phyloP scores from a whole-genome alignment of 2,888 invertebrate species.

The Eupithecia abbreviata region DNA sequence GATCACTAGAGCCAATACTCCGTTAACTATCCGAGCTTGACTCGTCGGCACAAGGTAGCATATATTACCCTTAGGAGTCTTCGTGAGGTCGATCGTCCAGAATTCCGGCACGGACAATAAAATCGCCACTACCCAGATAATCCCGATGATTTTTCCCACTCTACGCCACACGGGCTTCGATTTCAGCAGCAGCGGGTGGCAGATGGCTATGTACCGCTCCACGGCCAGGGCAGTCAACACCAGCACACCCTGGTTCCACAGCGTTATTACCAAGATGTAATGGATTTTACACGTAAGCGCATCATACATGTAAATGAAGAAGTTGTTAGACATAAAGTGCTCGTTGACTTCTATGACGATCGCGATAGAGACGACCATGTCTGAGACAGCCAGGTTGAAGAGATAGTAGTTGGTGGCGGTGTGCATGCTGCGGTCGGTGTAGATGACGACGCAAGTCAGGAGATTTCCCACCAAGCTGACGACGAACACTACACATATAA shows the following conservation, averaged over 20 bases:
- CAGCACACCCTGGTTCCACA: constrained; percentile 66
- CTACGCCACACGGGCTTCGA: constrained; percentile 56
- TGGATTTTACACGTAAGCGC: constrained; percentile 59
- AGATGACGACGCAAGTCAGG: constrained; percentile 72
- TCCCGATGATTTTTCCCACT: constrained; percentile 58
- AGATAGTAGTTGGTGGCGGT: constrained; percentile 73
- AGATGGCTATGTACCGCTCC: constrained; percentile 66
- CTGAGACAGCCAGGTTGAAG: constrained; percentile 71
- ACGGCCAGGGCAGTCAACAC: constrained; percentile 65
- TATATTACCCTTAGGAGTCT: constrained; percentile 49
- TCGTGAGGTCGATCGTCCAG: constrained; percentile 56
- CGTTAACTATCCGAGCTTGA: constrained; percentile 57
- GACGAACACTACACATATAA: constrained; percentile 54
- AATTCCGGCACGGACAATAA: constrained; percentile 60
- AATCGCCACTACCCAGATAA: constrained; percentile 61
- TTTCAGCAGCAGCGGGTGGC: constrained; percentile 59
- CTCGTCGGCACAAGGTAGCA: constrained; percentile 60
- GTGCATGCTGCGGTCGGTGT: constrained; percentile 69
- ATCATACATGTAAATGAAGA: constrained; percentile 48
- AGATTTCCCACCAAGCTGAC: constrained; percentile 65
- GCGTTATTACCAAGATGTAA: constrained; percentile 55
- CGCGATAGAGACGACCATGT: constrained; percentile 65
- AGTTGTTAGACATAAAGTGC: constrained; percentile 45
- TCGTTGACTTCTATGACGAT: constrained; percentile 60
- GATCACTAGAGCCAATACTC: constrained; percentile 57